Conservation (phyloP, 2,888 invertebrate species). For the Lasioglossum pauxillum region DNA sequence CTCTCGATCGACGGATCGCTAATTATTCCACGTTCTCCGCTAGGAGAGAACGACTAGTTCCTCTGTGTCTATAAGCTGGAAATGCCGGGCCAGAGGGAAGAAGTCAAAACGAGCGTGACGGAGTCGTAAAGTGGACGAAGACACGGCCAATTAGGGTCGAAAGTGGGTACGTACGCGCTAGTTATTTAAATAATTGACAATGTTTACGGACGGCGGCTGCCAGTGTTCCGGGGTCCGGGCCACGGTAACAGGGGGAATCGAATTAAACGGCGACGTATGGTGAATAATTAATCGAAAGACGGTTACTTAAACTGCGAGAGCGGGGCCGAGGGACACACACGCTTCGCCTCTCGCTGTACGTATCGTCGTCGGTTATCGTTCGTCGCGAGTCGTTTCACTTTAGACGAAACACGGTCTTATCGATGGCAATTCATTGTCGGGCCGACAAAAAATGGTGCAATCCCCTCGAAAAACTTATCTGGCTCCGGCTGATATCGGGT, state of each 20-base stretch:
- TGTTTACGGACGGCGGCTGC: slow-evolving; percentile 77
- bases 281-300: slow-evolving; percentile 82
- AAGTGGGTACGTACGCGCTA: slow-evolving; percentile 54
- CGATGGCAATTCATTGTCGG: slow-evolving; percentile 27
- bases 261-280: slow-evolving; percentile 82
- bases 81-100: neutral
- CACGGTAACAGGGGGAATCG: slow-evolving; percentile 70
- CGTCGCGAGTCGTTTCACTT: slow-evolving; percentile 22
- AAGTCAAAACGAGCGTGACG: slow-evolving; percentile 8
- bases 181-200: slow-evolving; percentile 84
- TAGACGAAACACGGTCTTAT: slow-evolving; percentile 46
- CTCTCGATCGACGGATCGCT: neutral
- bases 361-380: slow-evolving; percentile 33
- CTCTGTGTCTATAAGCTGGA: neutral
- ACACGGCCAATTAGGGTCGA: slow-evolving; percentile 55
- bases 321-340: slow-evolving; percentile 44
- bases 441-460: slow-evolving; percentile 36
- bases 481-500: slow-evolving; percentile 25
- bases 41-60: neutral
- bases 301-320: slow-evolving; percentile 74
- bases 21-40: neutral
- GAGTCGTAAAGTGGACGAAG: slow-evolving; percentile 58
- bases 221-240: neutral
- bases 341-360: slow-evolving; percentile 49
- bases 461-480: slow-evolving; percentile 41